phyloP scores from a whole-genome alignment of 2,797 vertebrate species.

The Trachops cirrhosus region DNA sequence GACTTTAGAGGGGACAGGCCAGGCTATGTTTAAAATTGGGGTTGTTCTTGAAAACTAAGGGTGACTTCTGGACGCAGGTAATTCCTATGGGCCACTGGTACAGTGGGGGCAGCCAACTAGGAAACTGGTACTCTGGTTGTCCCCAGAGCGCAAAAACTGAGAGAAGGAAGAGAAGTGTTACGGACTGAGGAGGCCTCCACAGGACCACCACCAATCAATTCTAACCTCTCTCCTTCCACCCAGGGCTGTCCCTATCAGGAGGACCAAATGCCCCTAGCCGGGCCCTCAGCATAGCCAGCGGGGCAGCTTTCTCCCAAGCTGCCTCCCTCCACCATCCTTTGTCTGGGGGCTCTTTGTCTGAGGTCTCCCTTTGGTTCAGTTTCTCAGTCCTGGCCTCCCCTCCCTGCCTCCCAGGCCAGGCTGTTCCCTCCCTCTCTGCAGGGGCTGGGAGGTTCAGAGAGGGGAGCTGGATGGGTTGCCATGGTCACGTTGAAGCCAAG shows the following conservation, averaged over 20 bases:
- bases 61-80: background rate
- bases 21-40: background rate
- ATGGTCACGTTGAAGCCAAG: slow-evolving; percentile 73
- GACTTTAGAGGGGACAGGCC: background rate
- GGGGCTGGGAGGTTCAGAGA: slow-evolving; percentile 52
- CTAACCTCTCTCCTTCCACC: background rate
- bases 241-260: no score
- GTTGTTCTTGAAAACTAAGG: background rate
- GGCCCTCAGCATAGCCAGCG: background rate
- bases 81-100: background rate
- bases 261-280: background rate
- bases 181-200: background rate
- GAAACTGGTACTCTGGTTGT: background rate
- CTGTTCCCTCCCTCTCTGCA: slow-evolving; percentile 68
- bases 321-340: slow-evolving; percentile 34
- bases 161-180: background rate
- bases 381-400: slow-evolving; percentile 30
- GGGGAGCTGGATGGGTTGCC: slow-evolving; percentile 65
- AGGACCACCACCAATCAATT: background rate
- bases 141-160: background rate
- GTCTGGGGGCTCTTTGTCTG: slow-evolving; percentile 69
- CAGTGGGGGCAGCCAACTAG: background rate
- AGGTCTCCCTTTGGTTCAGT: slow-evolving; percentile 18
- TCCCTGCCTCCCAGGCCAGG: slow-evolving; percentile 23
- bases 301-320: background rate